Evolutionary conservation across 2,113 vertebrate species (phyloP).

Genomic region (Forbesichthys papilliferus): DNA sequence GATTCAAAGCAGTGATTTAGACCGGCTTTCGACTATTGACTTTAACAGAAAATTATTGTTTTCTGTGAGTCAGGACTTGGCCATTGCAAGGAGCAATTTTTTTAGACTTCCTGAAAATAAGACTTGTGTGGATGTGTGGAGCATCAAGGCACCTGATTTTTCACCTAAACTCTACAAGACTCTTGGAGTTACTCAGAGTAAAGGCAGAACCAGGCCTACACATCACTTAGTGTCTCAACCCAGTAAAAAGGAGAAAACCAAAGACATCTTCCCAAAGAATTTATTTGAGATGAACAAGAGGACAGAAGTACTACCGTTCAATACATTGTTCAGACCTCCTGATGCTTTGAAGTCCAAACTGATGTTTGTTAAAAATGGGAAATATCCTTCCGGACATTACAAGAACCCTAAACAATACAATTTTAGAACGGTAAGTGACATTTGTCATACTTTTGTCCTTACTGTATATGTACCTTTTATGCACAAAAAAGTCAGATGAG

Average conservation of each 20-base stretch:
- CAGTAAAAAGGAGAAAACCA: slow-evolving; percentile 10
- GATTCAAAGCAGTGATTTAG: slow-evolving; percentile 20
- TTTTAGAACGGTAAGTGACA: slow-evolving; percentile 70
- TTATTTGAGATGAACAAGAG: slow-evolving; percentile 22
- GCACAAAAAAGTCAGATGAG: not conserved
- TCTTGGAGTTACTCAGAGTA: slow-evolving; percentile 35
- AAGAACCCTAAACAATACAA: slow-evolving; percentile 69
- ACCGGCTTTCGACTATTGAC: slow-evolving; percentile 18
- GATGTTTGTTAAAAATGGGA: slow-evolving; percentile 67
- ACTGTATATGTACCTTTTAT: not conserved
- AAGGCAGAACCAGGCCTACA: slow-evolving; percentile 3
- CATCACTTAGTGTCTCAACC: not conserved
- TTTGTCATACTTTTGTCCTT: not conserved
- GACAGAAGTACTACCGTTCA: slow-evolving; percentile 46
- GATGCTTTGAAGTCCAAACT: slow-evolving; percentile 58
- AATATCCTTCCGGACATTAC: slow-evolving; percentile 49
- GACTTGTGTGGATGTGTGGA: slow-evolving; percentile 33
- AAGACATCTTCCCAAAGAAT: slow-evolving; percentile 14
- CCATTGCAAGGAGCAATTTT: slow-evolving; percentile 38
- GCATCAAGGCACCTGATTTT: slow-evolving; percentile 70
- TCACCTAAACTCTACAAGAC: slow-evolving; percentile 60
- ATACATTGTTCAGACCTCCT: slow-evolving; percentile 50
- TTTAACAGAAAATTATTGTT: slow-evolving; percentile 62
- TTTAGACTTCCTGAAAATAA: slow-evolving; percentile 17
- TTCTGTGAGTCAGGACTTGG: slow-evolving; percentile 41